Evolutionary conservation across 2,797 vertebrate genomes (phyloP).

Genomic region (Odontamblyopus rebecca): DNA sequence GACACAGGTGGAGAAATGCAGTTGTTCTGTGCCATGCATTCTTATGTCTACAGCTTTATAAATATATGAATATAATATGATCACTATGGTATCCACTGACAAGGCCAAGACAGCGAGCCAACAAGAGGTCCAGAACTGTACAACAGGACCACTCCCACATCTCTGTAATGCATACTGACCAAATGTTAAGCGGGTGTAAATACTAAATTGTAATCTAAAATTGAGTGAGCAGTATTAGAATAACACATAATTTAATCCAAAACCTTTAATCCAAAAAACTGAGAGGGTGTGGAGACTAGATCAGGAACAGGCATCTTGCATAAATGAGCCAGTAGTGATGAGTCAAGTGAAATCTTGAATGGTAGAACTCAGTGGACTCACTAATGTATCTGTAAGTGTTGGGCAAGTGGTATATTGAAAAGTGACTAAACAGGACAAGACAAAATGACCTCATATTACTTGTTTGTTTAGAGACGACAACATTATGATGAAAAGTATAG

Average conservation of each 20-base stretch:
- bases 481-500: no score
- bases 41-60: constrained; percentile 39
- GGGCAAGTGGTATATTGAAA: neutral
- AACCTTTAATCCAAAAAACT: no score
- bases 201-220: neutral
- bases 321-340: neutral
- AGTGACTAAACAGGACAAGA: neutral
- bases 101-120: neutral
- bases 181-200: neutral
- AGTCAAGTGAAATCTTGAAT: neutral
- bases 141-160: neutral
- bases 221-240: neutral
- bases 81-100: constrained; percentile 12
- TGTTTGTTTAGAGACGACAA: no score
- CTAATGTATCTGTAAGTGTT: neutral
- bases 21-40: constrained; percentile 31
- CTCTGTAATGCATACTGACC: neutral
- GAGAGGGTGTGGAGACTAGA: neutral
- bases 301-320: neutral
- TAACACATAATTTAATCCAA: no score
- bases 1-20: constrained; percentile 50
- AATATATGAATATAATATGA: constrained; percentile 20
- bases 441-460: neutral
- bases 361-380: neutral
- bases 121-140: neutral